Conservation (phyloP, 2,888 invertebrate genomes). For the Xestobium rufovillosum region DNA sequence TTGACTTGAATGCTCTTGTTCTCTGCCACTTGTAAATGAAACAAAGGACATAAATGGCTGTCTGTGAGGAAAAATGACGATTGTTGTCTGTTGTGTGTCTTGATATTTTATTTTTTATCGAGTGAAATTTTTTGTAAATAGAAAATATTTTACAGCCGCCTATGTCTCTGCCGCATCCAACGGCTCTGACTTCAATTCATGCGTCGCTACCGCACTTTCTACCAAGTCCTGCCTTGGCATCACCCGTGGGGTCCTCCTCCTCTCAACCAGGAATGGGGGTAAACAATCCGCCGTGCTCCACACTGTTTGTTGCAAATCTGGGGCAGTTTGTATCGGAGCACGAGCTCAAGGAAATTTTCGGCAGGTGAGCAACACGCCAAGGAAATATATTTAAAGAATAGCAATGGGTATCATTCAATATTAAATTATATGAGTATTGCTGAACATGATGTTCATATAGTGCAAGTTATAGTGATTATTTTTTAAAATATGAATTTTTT, state of each 20-base stretch:
- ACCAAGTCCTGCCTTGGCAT: constrained; percentile 89
- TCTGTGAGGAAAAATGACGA: too few relatives aligned
- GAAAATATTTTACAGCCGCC: constrained; percentile 48
- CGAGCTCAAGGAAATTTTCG: constrained; percentile 96
- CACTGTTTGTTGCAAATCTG: constrained; percentile 96
- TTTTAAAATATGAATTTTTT: constrained; percentile 22
- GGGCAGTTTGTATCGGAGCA: constrained; percentile 97
- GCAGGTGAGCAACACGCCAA: constrained; percentile 61
- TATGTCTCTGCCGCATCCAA: constrained; percentile 55
- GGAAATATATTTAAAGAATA: constrained; percentile 4
- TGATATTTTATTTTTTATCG: too few relatives aligned
- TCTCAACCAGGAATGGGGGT: constrained; percentile 63
- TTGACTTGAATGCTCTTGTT: too few relatives aligned
- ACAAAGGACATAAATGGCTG: too few relatives aligned
- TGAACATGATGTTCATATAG: constrained; percentile 24
- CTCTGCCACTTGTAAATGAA: too few relatives aligned
- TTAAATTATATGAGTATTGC: too few relatives aligned
- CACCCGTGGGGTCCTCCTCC: constrained; percentile 74
- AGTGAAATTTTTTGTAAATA: too few relatives aligned
- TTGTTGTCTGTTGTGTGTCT: too few relatives aligned
- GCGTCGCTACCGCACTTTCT: constrained; percentile 76
- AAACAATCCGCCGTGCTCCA: constrained; percentile 86
- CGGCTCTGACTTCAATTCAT: constrained; percentile 63
- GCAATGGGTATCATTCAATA: too few relatives aligned
- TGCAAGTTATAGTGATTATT: constrained; percentile 34